phyloP scores from a whole-genome alignment of 2,113 vertebrate genomes.

The Tragelaphus imberbis region DNA sequence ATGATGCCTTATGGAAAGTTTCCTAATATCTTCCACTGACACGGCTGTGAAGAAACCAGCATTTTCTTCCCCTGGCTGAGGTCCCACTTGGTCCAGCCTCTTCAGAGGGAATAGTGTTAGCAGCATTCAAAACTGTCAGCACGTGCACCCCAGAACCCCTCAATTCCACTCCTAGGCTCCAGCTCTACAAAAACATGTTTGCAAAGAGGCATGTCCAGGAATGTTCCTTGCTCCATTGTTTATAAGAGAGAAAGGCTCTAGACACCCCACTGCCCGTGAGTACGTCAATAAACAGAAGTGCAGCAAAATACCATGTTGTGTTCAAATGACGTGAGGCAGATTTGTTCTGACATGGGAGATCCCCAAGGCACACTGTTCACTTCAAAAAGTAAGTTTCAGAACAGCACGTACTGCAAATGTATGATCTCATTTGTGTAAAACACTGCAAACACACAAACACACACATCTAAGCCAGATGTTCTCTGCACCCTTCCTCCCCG shows the following conservation, averaged over 20 bases:
- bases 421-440: neutral
- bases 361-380: neutral
- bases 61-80: neutral
- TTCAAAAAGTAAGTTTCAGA: neutral
- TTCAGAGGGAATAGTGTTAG: neutral
- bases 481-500: neutral
- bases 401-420: neutral
- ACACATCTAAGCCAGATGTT: neutral
- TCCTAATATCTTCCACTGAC: neutral
- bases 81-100: neutral
- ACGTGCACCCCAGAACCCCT: neutral
- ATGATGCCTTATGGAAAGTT: constrained; percentile 15
- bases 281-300: neutral
- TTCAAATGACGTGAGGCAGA: neutral
- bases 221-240: neutral
- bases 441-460: neutral
- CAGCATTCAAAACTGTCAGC: neutral
- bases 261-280: neutral
- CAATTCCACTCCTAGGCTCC: neutral
- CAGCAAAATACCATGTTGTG: neutral
- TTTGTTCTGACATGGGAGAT: neutral
- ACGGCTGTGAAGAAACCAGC: neutral
- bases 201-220: neutral
- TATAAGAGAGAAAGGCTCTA: neutral
- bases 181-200: neutral